Conservation (phyloP, 1,140 invertebrate genomes). For the Aphidius gifuensis region DNA sequence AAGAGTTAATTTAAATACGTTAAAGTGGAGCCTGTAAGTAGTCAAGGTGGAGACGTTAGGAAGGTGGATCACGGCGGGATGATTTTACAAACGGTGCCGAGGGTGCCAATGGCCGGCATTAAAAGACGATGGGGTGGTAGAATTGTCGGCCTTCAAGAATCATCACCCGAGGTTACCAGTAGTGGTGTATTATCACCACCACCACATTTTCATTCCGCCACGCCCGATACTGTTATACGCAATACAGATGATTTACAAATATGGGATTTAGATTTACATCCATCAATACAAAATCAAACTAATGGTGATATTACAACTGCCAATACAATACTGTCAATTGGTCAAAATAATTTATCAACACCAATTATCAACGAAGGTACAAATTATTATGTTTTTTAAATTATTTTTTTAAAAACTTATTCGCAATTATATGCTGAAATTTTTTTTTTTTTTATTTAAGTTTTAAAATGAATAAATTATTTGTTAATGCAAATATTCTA, state of each 20-base stretch:
- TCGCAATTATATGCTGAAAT: too few relatives aligned
- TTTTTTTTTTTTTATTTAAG: too few relatives aligned
- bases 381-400: too few relatives aligned
- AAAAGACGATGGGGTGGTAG: slow-evolving; percentile 47
- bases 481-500: too few relatives aligned
- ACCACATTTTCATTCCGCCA: slow-evolving; percentile 57
- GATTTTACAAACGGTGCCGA: slow-evolving; percentile 49
- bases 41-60: slow-evolving; percentile 31
- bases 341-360: slow-evolving; percentile 41
- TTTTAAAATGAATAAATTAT: neutral
- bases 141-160: slow-evolving; percentile 55
- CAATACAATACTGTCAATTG: slow-evolving; percentile 16
- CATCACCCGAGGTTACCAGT: slow-evolving; percentile 54
- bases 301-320: slow-evolving; percentile 21
- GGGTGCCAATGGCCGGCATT: slow-evolving; percentile 45
- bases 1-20: too few relatives aligned
- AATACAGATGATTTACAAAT: slow-evolving; percentile 72
- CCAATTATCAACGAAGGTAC: slow-evolving; percentile 44
- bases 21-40: too few relatives aligned
- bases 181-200: slow-evolving; percentile 46
- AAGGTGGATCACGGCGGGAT: slow-evolving; percentile 24
- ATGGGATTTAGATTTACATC: slow-evolving; percentile 68
- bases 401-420: neutral
- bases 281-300: slow-evolving; percentile 35
- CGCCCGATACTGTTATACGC: slow-evolving; percentile 64